Base-by-base conservation (phyloP, 2,797 vertebrate genomes). In the Tokudaia tokunoshimensis region DNA sequence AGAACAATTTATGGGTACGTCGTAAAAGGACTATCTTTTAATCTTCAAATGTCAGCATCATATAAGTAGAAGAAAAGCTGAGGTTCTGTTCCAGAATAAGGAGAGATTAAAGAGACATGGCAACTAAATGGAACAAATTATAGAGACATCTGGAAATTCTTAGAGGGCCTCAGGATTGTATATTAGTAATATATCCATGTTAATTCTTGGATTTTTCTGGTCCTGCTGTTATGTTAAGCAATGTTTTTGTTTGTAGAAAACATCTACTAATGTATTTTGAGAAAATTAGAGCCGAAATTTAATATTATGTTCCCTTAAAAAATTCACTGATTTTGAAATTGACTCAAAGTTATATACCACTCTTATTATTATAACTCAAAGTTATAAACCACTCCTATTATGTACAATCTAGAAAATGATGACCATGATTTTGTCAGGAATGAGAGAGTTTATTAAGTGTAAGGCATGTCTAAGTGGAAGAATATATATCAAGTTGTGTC, bases 201-300 rank as follows among this genome's bases (percentile, higher is more conserved):
- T 86, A 80, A 81, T 67, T 74, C 76, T 24, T 37, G 44, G 26
- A 88, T 76, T 91, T 90, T 59, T 0, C 41, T 90, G 67, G 6
- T 84, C 76, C 3, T 86, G 61, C 20, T 89, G 2, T 70, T 76
- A 78, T 67, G n/a, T 82, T 94, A 59, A 52, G 75, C 9, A 82
- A 44, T 81, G 67, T 31, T 29, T 47, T 94, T 93, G 13, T 93
- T 86, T 65, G 4, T 86, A 96, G 17, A 52, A 96, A 85, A 72
- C 29, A 65, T 29, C 47, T 7, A 81, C 12, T 57, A 29, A 88
- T 26, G 13, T 81, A 65, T 72, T 65, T 78, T 34, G 13, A n/a
- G 20, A 6, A 34, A 47, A 61, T 26, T 80, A 84, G 11, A 44
- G 2, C 14, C 55, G 20, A 61, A 63, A 13, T 79, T 57, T 67